Base-by-base conservation (phyloP, 2,113 vertebrate genomes). In the Xenopus laevis region DNA sequence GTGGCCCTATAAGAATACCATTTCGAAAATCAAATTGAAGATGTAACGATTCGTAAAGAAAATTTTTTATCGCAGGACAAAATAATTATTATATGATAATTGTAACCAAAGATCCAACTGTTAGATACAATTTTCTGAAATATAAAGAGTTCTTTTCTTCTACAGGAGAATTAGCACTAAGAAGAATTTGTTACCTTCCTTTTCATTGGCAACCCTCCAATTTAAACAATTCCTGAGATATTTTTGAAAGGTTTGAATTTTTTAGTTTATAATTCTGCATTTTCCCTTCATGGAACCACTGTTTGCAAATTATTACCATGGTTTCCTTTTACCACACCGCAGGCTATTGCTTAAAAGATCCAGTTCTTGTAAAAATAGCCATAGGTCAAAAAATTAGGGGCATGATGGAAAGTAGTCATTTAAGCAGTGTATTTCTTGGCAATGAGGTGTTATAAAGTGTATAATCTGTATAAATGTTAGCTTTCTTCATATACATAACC, bases 331-430 rank as follows among this genome's bases (percentile, higher is more conserved):
- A 11, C 68, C 79, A 50, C 65, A 78, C 80, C 74, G 85, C 78
- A 80, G 78, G 23, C 72, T 55, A 68, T 80, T 82, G 80, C 85
- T 84, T 80, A 72, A 82, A 81, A 84, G 81, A 87, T 89, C 77
- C 78, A 74, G 75, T 87, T 89, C 78, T 87, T 89, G 72, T 83
- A 83, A 85, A 88, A 91, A 91, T 84, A 91, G 79, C 68, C 79
- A 64, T 52, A 72, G 83, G 81, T 85, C 86, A 87, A 69, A 81
- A 77, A 76, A 78, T 53, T 78, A 80, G 46, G 59, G 78, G 78
- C 46, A 50, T 71, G 82, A 80, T 71, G 80, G 84, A 89, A 85
- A 82, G 79, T 69, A 68, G 83, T 79, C 82, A 80, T 84, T 86
- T 83, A 63, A 80, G 77, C 47, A 13, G 0, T 87, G 85, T 89